Evolutionary conservation across 2,113 vertebrate genomes (phyloP), one percentile per base, ranked within the genome.

Genomic region (Cyprinodon variegatus): DNA sequence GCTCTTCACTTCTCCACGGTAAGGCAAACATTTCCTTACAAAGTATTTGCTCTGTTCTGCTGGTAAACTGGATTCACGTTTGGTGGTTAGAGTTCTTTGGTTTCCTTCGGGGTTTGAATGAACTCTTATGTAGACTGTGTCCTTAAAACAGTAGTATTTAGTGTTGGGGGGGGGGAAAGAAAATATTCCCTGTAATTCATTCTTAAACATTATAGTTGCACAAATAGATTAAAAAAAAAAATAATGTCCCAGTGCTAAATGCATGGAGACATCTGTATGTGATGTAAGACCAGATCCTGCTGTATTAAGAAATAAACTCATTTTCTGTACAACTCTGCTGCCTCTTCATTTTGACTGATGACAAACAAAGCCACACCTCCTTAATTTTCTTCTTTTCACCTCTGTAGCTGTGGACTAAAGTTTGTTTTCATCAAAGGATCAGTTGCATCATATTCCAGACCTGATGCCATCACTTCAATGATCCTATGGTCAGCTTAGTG

Each of bases 251-350:
- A 46, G 5, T 83, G 78, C 82, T 83, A 78, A 83, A 74, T 65
- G 83, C 88, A 81, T 72, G 76, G 83, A 73, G 66, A 82, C 70
- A 68, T 75, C 66, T 85, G 71, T 89, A 77, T 85, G 81, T 92
- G 77, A 83, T 83, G 82, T 86, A 74, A 85, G 76, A 83, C 48
- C 70, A 83, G 57, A 83, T 77, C 81, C 87, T 86, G 86, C 83
- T 89, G 85, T 90, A 86, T 90, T 84, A 77, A n/a, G 50, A 93
- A 57, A 91, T 92, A 92, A 93, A 92, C 72, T 63, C 74, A 70
- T 89, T 94, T 94, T 92, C 79, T 87, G 82, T 92, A 92, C 79
- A 73, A 67, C 20, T 29, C 67, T 43, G 81, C 83, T 48, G 87
- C 45, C 50, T 82, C 43, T 59, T 3, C 59, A 61, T 61, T 59